Evolutionary conservation across 37 sponge, comb jelly and placozoan species (phyloP).

Genomic region (Aplysina aerophoba): DNA sequence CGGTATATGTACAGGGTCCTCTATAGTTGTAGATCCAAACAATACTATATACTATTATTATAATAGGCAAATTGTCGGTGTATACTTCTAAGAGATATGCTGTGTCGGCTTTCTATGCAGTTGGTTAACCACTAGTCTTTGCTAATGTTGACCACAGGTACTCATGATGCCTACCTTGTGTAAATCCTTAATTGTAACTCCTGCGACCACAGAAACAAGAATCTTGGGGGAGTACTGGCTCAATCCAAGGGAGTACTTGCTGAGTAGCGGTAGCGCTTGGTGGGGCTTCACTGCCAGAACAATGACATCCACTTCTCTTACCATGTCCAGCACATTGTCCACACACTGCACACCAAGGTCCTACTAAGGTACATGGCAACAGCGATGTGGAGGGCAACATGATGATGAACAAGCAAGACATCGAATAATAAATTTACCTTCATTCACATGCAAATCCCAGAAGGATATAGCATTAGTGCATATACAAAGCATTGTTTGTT

Average conservation of each 20-base stretch:
- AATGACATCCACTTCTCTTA: conserved; percentile 65
- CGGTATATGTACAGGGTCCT: too few species aligned
- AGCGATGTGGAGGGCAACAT: background rate
- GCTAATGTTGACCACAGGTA: too few species aligned
- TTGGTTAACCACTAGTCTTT: background rate
- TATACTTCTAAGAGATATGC: too few species aligned
- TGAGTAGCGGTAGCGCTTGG: conserved; percentile 52
- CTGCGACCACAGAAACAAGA: conserved; percentile 9
- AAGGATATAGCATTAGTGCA: too few species aligned
- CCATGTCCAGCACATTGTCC: conserved; percentile 54
- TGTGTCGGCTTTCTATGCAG: background rate
- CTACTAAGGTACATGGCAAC: conserved; percentile 35
- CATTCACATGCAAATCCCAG: too few species aligned
- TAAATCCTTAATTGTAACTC: background rate
- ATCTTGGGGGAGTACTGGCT: background rate
- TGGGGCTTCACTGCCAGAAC: conserved; percentile 82
- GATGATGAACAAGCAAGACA: background rate
- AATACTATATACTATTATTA: too few species aligned
- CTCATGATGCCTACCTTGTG: background rate
- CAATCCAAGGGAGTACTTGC: background rate
- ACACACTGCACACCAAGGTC: conserved; percentile 62
- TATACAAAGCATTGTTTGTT: too few species aligned
- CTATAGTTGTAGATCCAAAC: too few species aligned
- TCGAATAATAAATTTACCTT: too few species aligned
- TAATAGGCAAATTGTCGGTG: too few species aligned